Base-by-base conservation (phyloP, 2,888 invertebrate genomes). In the Thysanoteuthis rhombus region DNA sequence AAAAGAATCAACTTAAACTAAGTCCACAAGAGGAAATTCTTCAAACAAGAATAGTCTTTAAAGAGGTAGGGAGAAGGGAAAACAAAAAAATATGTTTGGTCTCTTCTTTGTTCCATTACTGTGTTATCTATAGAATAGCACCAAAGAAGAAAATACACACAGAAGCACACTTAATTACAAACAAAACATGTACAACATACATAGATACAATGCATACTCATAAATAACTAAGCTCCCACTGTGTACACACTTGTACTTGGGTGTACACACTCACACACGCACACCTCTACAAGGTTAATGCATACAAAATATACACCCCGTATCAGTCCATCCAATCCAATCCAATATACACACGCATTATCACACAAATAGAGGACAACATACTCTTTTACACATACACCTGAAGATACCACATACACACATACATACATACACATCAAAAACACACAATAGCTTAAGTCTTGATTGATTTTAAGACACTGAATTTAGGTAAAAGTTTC, bases 21-120 rank as follows among this genome's bases (percentile, higher is more conserved):
- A 75, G 75, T 75, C n/a, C n/a, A n/a, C 75, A 75, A 75, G 75
- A 75, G 75, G 75, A 75, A 75, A 75, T 75, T 75, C 75, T 75
- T 16, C n/a, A n/a, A 75, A 75, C 75, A n/a, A 75, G 75, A 75
- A 52, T 52, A 52, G 52, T 52, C 52, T 52, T 52, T 25, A 52
- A 52, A 52, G 52, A 52, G 25, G 52, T 52, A 52, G 52, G 52
- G 52, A 52, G 52, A 52, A 22, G 52, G 22, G 25, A 52, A 47
- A 47, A 47, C 47, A 52, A 52, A 52, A 52, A 52, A 52, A 52
- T 1, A 45, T 16, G 19, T 45, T 28, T 52, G 52, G 25, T 52
- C 25, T 52, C 52, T 52, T 52, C 52, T 52, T 52, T 52, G 52
- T 52, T 52, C 52, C 90, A 90, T 90, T 90, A 90, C 38, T 32